Conservation (phyloP, 2,797 vertebrate species). For the Anguilla obscura region DNA sequence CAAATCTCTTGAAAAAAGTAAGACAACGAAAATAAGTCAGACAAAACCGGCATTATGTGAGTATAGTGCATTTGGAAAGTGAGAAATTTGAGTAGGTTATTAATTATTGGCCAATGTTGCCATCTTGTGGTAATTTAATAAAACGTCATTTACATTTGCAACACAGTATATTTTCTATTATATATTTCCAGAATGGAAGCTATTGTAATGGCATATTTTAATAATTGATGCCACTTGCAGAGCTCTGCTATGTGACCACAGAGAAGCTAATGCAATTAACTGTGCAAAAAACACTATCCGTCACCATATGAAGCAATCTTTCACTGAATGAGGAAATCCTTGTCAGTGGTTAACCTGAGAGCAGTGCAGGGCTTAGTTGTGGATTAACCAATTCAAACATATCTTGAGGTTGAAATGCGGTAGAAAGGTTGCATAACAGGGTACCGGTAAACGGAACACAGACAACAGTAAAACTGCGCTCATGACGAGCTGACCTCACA, state of each 20-base stretch:
- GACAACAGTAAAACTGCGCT: neutral
- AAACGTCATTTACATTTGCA: neutral
- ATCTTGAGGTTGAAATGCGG: neutral
- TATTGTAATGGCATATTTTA: neutral
- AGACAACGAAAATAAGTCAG: neutral
- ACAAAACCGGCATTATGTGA: neutral
- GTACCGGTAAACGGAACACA: neutral
- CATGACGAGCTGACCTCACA: neutral
- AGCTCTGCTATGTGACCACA: neutral
- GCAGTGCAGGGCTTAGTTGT: neutral
- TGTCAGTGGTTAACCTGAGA: neutral
- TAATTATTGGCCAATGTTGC: neutral
- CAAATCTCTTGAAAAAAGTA: neutral
- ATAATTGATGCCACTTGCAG: neutral
- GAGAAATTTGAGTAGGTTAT: neutral
- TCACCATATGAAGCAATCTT: neutral
- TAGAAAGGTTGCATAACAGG: neutral
- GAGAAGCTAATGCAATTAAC: neutral
- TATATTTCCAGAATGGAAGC: neutral
- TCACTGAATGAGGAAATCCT: neutral
- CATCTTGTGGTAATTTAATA: constrained; percentile 12
- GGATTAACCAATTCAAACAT: neutral
- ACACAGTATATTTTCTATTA: neutral
- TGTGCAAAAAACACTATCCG: neutral
- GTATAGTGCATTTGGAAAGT: neutral